A percentile compares a stretch with the other conserved stretches of the same genome.
These are phyloP conservation scores for Osmoderma eremita DNA, from an alignment of 2,888 invertebrate species.

Conservation along the genomic window DNA sequence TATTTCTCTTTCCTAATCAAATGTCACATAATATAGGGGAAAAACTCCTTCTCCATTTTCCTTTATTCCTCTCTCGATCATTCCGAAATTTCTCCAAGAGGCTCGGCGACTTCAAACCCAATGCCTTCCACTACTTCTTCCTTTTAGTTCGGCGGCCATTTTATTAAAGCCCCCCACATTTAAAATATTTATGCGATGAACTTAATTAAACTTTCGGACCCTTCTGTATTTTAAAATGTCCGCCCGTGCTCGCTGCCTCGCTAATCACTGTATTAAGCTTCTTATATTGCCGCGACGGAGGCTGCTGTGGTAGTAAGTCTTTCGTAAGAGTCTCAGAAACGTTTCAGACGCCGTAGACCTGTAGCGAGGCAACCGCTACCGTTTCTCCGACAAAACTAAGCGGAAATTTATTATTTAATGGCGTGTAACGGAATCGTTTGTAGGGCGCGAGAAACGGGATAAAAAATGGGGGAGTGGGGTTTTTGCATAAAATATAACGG, in stretches of 20 bases:
- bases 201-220: conserved; percentile 54
- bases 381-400: conserved; percentile 33
- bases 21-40: too few species aligned
- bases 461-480: background rate
- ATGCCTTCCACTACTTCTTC: background rate
- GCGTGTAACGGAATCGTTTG: conserved; percentile 35
- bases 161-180: conserved; percentile 49
- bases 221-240: conserved; percentile 49
- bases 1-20: background rate
- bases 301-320: too few species aligned
- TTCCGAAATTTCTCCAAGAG: background rate
- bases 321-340: background rate
- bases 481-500: conserved; percentile 27
- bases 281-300: too few species aligned
- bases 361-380: background rate
- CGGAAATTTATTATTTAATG: conserved; percentile 38
- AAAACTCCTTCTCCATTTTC: too few species aligned
- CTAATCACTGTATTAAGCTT: conserved; percentile 54
- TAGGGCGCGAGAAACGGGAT: conserved; percentile 7
- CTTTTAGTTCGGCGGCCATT: conserved; percentile 26
- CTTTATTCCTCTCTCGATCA: background rate
- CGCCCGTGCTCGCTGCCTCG: conserved; percentile 9
- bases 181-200: conserved; percentile 55
- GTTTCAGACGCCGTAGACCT: background rate
- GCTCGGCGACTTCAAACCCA: background rate